Conservation (phyloP, 2,113 vertebrate genomes). For the Prietella phreatophila region DNA sequence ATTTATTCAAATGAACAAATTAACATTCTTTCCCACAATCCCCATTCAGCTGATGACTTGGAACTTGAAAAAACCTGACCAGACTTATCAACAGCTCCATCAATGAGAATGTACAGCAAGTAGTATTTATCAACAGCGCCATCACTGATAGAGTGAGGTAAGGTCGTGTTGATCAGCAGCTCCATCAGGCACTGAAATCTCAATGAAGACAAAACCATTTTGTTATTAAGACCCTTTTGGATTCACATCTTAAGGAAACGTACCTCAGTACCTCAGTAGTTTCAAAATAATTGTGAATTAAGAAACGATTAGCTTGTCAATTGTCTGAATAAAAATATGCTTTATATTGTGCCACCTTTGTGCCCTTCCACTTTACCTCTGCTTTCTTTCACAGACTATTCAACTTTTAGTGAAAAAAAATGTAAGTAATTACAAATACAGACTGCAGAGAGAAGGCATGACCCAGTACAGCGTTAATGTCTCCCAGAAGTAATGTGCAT, state of each 20-base stretch:
- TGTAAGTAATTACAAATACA: slow-evolving; percentile 6
- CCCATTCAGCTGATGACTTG: background rate
- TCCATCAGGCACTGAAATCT: background rate
- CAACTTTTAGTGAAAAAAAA: background rate
- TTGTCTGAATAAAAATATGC: background rate
- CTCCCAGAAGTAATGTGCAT: slow-evolving; percentile 15
- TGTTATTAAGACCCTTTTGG: background rate
- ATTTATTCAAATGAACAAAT: background rate
- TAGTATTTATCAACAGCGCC: background rate
- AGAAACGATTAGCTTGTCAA: background rate
- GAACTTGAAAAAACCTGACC: background rate
- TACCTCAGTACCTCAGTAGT: too few species aligned
- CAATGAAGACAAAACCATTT: background rate
- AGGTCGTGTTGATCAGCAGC: background rate
- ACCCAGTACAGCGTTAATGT: background rate
- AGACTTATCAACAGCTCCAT: background rate
- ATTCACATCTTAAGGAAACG: background rate
- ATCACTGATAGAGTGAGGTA: background rate
- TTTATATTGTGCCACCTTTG: background rate
- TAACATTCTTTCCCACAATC: background rate
- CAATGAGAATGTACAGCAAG: background rate
- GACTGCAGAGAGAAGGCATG: background rate
- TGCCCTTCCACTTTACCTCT: background rate
- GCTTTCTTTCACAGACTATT: background rate
- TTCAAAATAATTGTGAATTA: background rate